Conservation (phyloP, 2,797 vertebrate species). For the Heteromormyrus szaboi region DNA sequence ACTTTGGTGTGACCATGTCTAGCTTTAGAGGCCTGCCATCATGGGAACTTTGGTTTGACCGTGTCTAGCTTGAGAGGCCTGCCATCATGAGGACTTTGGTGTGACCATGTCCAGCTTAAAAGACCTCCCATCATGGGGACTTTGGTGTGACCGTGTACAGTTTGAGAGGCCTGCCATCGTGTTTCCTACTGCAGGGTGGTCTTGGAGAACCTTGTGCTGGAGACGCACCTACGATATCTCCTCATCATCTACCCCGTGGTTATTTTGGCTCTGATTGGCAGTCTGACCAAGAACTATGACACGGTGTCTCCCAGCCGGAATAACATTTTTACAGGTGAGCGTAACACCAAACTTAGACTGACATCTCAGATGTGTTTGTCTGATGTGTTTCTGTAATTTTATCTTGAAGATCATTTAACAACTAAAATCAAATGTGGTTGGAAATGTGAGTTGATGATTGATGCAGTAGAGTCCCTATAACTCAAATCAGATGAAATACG, state of each 20-base stretch:
- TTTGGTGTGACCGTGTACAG: not conserved
- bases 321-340: constrained; percentile 57
- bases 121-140: not conserved
- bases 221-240: constrained; percentile 68
- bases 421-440: not conserved
- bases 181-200: constrained; percentile 52
- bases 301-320: constrained; percentile 40
- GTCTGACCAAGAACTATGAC: constrained; percentile 51
- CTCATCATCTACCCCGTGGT: constrained; percentile 66
- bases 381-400: not conserved
- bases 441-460: not conserved
- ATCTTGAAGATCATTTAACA: not conserved
- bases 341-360: not conserved
- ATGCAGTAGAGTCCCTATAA: not conserved
- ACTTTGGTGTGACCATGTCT: not conserved
- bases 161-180: not conserved
- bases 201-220: constrained; percentile 66
- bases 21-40: not conserved
- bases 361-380: not conserved
- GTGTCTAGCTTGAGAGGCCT: not conserved
- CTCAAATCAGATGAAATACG: not conserved
- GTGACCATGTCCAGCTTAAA: not conserved
- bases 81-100: not conserved
- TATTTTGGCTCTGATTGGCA: constrained; percentile 64
- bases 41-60: not conserved